phyloP scores from a whole-genome alignment of 23 tunicate genomes.

The Styela clava region DNA sequence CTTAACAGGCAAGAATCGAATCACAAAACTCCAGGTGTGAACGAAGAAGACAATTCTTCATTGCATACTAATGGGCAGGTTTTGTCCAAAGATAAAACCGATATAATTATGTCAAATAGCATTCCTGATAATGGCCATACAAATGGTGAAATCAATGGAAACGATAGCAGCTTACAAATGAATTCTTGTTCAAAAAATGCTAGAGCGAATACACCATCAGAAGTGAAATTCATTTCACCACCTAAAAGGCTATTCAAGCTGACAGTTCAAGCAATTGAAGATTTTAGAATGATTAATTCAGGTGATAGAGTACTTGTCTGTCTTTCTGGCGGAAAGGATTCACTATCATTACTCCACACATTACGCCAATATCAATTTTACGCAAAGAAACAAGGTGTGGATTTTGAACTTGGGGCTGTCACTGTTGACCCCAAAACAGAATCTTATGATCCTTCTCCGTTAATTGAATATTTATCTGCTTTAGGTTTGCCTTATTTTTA shows the following conservation, averaged over 20 bases:
- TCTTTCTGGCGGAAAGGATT: conserved; percentile 98
- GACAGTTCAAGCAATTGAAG: conserved; percentile 77
- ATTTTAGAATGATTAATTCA: conserved; percentile 80
- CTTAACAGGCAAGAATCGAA: not conserved
- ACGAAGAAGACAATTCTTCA: not conserved
- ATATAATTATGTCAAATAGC: not conserved
- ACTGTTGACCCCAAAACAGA: conserved; percentile 98
- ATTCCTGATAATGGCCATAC: not conserved
- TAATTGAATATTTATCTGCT: conserved; percentile 71
- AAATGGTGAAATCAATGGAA: not conserved
- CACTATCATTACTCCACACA: conserved; percentile 70
- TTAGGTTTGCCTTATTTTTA: conserved; percentile 78
- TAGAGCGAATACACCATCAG: not conserved
- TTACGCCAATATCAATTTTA: conserved; percentile 77
- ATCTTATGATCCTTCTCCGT: conserved; percentile 96
- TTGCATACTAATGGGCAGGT: not conserved
- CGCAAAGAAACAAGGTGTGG: conserved; percentile 46
- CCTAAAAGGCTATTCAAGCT: conserved; percentile 72
- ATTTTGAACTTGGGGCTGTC: conserved; percentile 93
- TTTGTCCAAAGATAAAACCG: not conserved
- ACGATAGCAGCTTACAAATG: no score
- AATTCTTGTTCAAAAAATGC: no score
- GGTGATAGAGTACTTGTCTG: conserved; percentile 91
- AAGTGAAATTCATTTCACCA: conserved; percentile 32
- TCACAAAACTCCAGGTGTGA: not conserved